Base-by-base conservation (phyloP, 2,888 invertebrate genomes). In the Ligdia adustata region DNA sequence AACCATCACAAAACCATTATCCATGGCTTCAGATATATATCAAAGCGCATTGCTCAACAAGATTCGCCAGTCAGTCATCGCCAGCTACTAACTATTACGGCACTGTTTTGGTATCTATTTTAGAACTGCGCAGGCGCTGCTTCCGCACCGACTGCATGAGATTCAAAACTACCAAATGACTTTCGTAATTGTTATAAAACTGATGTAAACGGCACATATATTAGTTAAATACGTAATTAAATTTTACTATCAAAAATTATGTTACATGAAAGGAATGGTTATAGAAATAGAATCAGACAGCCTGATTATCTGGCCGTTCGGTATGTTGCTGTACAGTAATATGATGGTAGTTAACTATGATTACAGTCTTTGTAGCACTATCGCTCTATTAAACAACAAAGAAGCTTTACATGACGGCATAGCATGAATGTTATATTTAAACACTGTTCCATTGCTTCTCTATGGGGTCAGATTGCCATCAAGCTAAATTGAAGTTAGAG, bases 181-280 rank as follows among this genome's bases (percentile, higher is more conserved):
- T 70, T 68, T 64, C 69, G 66, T 62, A 69, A 71, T 61, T 50
- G 67, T 65, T 62, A 64, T 68, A 67, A 72, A 69, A 65, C 55
- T 42, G 45, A 51, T 62, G 52, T 67, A 63, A 66, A 66, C 61
- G 46, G 46, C 38, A 22, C 42, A 48, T n/a, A n/a, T n/a, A n/a
- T 48, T 52, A 39, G 42, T 47, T 51, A 52, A 46, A 50, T 43
- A 41, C 46, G 42, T 50, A 29, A 51, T 54, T 44, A 51, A 39
- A 12, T 45, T 46, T 52, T 35, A 52, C 28, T 46, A 42, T 42
- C 34, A 24, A 26, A 46, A 41, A 34, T 50, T 43, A 45, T 46
- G 18, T 27, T 24, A 49, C 47, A 52, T 37, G 38, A 45, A 48
- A 53, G 39, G 41, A 50, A 29, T 27, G 9, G 45, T 33, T 32